These are phyloP conservation scores for Calyptommatus sinebrachiatus DNA, from an alignment of 2,113 vertebrate genomes.

Conservation along the genomic window DNA sequence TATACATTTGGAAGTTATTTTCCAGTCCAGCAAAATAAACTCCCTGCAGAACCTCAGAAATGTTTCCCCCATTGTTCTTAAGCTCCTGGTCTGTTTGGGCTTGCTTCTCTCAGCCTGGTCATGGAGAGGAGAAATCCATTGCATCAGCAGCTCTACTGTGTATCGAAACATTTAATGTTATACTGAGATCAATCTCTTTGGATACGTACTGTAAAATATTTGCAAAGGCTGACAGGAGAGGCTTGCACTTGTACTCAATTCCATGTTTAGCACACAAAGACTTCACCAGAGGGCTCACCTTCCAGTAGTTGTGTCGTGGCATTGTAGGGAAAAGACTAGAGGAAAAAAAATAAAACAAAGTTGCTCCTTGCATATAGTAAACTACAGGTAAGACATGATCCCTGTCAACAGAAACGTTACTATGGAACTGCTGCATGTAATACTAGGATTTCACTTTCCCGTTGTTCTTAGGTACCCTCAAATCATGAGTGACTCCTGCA, in stretches of 20 bases:
- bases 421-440: neutral
- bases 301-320: constrained; percentile 89
- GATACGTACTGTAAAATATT: constrained; percentile 81
- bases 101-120: too few relatives aligned
- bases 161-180: neutral
- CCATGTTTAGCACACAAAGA: constrained; percentile 83
- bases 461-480: too few relatives aligned
- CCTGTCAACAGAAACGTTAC: neutral
- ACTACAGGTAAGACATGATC: constrained; percentile 34
- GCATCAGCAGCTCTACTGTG: neutral
- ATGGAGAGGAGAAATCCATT: too few relatives aligned
- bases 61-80: too few relatives aligned
- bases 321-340: constrained; percentile 85
- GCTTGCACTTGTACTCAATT: constrained; percentile 81
- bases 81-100: too few relatives aligned
- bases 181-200: neutral
- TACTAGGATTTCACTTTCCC: neutral
- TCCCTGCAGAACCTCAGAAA: too few relatives aligned
- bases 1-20: too few relatives aligned
- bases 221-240: constrained; percentile 72
- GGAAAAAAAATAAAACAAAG: neutral
- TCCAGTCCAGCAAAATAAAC: too few relatives aligned
- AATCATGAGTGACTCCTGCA: too few relatives aligned
- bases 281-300: constrained; percentile 77
- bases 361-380: neutral